These are phyloP conservation scores for Cebidichthys violaceus DNA, from an alignment of 2,113 vertebrate species.

Conservation along the genomic window DNA sequence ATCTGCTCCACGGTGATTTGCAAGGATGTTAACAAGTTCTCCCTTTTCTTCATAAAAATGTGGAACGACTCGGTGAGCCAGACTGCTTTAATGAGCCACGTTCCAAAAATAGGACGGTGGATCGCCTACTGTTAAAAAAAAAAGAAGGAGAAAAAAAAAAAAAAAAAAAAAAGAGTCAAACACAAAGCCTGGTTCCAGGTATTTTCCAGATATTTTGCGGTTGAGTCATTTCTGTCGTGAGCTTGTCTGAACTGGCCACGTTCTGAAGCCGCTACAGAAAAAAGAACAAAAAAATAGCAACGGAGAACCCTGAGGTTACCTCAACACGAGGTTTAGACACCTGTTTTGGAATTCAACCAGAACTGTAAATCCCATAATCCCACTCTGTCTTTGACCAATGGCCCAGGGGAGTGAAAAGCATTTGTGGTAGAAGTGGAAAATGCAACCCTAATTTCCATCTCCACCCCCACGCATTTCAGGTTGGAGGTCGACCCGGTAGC, in stretches of 20 bases:
- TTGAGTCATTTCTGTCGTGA: constrained; percentile 47
- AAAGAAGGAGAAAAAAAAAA: no score
- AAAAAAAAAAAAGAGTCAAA: constrained; percentile 5
- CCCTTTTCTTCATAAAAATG: constrained; percentile 35
- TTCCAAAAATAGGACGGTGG: constrained; percentile 38
- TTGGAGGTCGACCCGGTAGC: constrained; percentile 33
- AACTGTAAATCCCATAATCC: constrained; percentile 80
- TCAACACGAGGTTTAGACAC: constrained; percentile 68
- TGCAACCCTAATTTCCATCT: constrained; percentile 49
- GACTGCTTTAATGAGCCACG: constrained; percentile 36
- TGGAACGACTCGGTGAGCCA: constrained; percentile 24
- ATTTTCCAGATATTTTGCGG: constrained; percentile 44
- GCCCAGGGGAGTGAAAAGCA: constrained; percentile 60
- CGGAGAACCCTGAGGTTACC: constrained; percentile 56
- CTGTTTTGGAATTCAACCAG: constrained; percentile 75
- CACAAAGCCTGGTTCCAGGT: constrained; percentile 31
- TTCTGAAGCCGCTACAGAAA: constrained; percentile 21
- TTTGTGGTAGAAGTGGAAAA: constrained; percentile 69
- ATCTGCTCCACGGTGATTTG: constrained; percentile 27
- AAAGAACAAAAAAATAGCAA: constrained; percentile 36
- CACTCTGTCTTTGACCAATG: constrained; percentile 64
- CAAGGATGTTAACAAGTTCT: constrained; percentile 38
- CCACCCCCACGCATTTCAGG: constrained; percentile 36
- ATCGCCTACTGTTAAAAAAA: background rate
- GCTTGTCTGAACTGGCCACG: constrained; percentile 60